These are phyloP conservation scores for Harpalus rubripes DNA, from an alignment of 2,888 invertebrate genomes.

Conservation along the genomic window DNA sequence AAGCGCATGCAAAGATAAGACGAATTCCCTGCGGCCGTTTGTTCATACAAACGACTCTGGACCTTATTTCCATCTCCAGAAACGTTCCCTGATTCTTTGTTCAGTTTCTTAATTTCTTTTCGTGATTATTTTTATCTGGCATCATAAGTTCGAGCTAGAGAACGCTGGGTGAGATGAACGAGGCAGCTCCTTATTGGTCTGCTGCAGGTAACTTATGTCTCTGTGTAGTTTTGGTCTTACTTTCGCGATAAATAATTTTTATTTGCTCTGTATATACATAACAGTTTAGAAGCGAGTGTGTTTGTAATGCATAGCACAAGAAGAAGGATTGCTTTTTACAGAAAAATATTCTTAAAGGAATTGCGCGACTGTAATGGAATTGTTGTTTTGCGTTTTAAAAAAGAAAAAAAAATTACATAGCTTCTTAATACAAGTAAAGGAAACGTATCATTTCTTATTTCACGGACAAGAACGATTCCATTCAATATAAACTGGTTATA, in stretches of 20 bases:
- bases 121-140: conserved; percentile 57
- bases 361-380: conserved; percentile 23
- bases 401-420: neutral
- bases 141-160: conserved; percentile 40
- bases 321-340: conserved; percentile 37
- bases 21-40: conserved; percentile 19
- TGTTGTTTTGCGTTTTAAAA: conserved; percentile 1
- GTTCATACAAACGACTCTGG: conserved; percentile 24
- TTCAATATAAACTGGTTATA: too few species aligned
- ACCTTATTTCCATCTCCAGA: conserved; percentile 22
- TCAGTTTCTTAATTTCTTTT: conserved; percentile 51
- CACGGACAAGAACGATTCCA: too few species aligned
- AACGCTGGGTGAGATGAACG: conserved; percentile 7
- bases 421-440: neutral
- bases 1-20: conserved; percentile 29
- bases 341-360: conserved; percentile 19
- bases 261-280: conserved; percentile 56
- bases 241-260: conserved; percentile 62
- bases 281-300: conserved; percentile 33
- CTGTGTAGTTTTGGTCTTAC: conserved; percentile 58
- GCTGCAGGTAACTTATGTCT: conserved; percentile 53
- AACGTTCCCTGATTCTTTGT: conserved; percentile 17
- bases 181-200: conserved; percentile 1
- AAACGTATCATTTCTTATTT: too few species aligned
- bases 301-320: conserved; percentile 26